A percentile compares a stretch with the other conserved stretches of the same genome.
Evolutionary conservation across 2,797 vertebrate genomes (phyloP).

Genomic region (Geranospiza caerulescens): DNA sequence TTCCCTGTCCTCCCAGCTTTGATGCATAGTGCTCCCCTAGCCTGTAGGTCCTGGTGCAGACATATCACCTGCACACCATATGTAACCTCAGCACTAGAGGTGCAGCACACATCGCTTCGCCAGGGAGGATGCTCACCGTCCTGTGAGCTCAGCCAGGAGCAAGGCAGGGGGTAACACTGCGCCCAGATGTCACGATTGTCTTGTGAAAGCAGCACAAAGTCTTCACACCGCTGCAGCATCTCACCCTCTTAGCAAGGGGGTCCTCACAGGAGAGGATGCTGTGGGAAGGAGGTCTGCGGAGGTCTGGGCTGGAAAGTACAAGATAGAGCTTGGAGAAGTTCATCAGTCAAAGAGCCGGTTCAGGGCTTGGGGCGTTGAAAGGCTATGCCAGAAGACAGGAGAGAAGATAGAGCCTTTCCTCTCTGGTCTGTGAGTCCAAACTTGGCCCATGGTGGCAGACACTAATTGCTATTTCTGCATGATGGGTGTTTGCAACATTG

Average conservation of each 20-base stretch:
- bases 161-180: rapidly evolving
- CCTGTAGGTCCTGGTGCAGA: not conserved
- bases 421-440: not conserved
- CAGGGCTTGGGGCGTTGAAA: not conserved
- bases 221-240: not conserved
- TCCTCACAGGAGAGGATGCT: not conserved
- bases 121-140: not conserved
- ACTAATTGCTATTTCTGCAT: not conserved
- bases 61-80: not conserved
- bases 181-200: rapidly evolving
- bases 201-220: not conserved
- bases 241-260: not conserved
- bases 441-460: not conserved
- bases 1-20: not conserved
- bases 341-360: not conserved
- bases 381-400: not conserved
- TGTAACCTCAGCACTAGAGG: not conserved
- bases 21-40: not conserved
- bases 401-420: not conserved
- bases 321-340: not conserved
- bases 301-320: not conserved
- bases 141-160: not conserved
- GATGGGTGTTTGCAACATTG: not conserved
- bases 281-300: not conserved
- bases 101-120: not conserved